A percentile compares a stretch with the other conserved stretches of the same genome.
phyloP scores from a whole-genome alignment of 2,888 invertebrate species.

The Diloba caeruleocephala region DNA sequence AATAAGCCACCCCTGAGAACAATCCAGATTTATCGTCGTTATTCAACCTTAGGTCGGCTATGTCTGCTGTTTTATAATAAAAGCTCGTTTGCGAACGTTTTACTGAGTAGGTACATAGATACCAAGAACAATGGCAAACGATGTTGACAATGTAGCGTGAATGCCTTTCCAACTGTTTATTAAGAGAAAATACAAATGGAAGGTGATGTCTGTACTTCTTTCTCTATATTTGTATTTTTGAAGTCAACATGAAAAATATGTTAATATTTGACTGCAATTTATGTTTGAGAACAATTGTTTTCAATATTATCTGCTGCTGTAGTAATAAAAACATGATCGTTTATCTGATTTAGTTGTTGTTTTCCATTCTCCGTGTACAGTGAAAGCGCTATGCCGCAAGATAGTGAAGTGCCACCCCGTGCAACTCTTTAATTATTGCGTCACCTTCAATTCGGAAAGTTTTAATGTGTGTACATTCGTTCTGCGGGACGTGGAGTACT shows the following conservation, averaged over 20 bases:
- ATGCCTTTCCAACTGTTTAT: conserved; percentile 63
- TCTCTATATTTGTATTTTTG: conserved; percentile 47
- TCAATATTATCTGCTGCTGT: conserved; percentile 9
- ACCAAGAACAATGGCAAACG: conserved; percentile 70
- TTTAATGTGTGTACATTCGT: conserved; percentile 86
- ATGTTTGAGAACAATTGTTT: conserved; percentile 4
- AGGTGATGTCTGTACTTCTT: conserved; percentile 29
- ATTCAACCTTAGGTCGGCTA: conserved; percentile 70
- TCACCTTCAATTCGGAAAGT: conserved; percentile 82
- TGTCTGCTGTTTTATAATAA: conserved; percentile 72
- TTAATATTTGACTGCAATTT: conserved; percentile 24
- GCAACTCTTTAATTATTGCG: conserved; percentile 75
- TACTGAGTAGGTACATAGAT: conserved; percentile 63
- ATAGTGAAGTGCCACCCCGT: conserved; percentile 65
- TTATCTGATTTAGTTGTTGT: conserved; percentile 46
- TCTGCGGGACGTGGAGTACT: conserved; percentile 70
- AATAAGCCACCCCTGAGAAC: conserved; percentile 79
- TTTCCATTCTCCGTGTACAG: conserved; percentile 55
- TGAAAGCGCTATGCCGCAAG: conserved; percentile 57
- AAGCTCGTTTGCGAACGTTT: conserved; percentile 73
- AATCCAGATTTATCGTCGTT: conserved; percentile 80
- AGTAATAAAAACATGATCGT: conserved; percentile 11
- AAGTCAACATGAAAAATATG: conserved; percentile 16
- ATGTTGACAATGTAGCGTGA: conserved; percentile 68
- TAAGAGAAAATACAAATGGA: conserved; percentile 60